A percentile compares a stretch with the other conserved stretches of the same genome.
These are phyloP conservation scores for Scylla paramamosain DNA, from an alignment of 1,140 invertebrate genomes.

Conservation along the genomic window DNA sequence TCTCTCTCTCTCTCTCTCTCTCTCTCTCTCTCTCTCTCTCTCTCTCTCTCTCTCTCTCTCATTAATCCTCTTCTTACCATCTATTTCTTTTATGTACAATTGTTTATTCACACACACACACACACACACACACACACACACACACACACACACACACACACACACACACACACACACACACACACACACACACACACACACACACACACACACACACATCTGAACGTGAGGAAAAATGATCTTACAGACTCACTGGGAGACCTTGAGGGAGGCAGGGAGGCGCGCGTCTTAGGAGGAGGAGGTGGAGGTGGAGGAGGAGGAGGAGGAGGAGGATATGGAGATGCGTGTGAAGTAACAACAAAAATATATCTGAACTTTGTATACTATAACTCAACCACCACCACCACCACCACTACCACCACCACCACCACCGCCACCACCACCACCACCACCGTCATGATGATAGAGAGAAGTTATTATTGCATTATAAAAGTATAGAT, in stretches of 20 bases:
- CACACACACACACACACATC: constrained; percentile 45
- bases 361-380: too few species aligned
- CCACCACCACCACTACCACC: not conserved
- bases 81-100: not conserved
- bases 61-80: not conserved
- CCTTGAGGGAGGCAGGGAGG: not conserved
- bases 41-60: not conserved
- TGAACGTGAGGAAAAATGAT: not conserved
- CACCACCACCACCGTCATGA: not conserved
- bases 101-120: not conserved
- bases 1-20: constrained; percentile 28
- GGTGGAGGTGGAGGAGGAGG: constrained; percentile 4
- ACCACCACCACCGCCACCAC: not conserved
- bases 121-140: not conserved
- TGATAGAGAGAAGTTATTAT: too few species aligned
- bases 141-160: not conserved
- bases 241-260: not conserved
- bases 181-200: constrained; percentile 43
- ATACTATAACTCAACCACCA: not conserved
- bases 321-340: not conserved
- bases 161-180: not conserved
- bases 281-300: not conserved
- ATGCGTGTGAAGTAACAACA: not conserved
- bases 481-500: not conserved
- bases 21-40: constrained; percentile 22